These are phyloP conservation scores for Bombyx mori DNA, from an alignment of 1,140 invertebrate genomes.

Conservation along the genomic window ASM3026992v2 NC_085129.1:5856001-5856500, in stretches of 20 bases:
- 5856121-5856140: constrained; percentile 33
- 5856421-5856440: background rate
- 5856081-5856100: constrained; percentile 27
- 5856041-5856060: constrained; percentile 9
- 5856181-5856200: constrained; percentile 61
- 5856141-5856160: constrained; percentile 64
- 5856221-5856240: constrained; percentile 57
- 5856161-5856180: constrained; percentile 60
- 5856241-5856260: constrained; percentile 65
- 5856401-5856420: constrained; percentile 4
- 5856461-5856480: too few relatives aligned
- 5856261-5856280: constrained; percentile 49
- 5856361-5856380: constrained; percentile 2
- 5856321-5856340: constrained; percentile 14
- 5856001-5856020: constrained; percentile 6
- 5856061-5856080: constrained; percentile 23
- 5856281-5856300: constrained; percentile 18
- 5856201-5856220: constrained; percentile 37
- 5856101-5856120: constrained; percentile 56
- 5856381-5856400: background rate
- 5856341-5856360: background rate
- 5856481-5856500: too few relatives aligned
- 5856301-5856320: constrained; percentile 20
- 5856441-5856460: too few relatives aligned
- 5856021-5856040: constrained; percentile 5